Percentiles rank a stretch among this genome's conserved stretches.
These are phyloP conservation scores for Eclectus roratus DNA, from an alignment of 2,113 vertebrate species.

Conservation along the genomic window DNA sequence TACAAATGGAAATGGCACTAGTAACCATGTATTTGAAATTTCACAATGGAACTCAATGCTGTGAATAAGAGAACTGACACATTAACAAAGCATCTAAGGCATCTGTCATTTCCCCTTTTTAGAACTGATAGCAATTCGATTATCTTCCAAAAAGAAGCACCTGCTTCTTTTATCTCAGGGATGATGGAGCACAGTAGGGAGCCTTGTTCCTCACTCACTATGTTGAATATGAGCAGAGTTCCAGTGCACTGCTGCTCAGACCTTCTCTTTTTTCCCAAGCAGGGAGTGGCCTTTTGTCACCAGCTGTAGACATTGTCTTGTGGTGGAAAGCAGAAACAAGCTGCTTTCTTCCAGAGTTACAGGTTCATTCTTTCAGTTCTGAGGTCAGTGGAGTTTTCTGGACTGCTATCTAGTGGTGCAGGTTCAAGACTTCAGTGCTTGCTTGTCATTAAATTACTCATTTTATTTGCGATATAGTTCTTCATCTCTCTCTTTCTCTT, in stretches of 20 bases:
- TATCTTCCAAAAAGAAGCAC: background rate
- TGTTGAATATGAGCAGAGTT: background rate
- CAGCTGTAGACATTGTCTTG: background rate
- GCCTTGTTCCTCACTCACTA: background rate
- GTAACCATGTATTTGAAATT: background rate
- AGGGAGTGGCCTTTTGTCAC: background rate
- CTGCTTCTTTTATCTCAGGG: fast-evolving
- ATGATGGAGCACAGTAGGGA: background rate
- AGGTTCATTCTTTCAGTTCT: background rate
- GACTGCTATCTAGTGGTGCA: background rate
- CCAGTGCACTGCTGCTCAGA: background rate
- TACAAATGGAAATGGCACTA: background rate
- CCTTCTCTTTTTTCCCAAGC: background rate
- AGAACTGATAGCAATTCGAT: background rate
- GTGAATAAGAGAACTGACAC: background rate
- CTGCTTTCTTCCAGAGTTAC: background rate
- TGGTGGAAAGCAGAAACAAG: background rate
- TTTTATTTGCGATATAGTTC: background rate
- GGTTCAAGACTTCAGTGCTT: background rate
- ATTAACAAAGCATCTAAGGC: background rate
- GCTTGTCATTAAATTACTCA: background rate
- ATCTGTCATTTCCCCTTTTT: background rate
- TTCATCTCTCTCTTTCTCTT: background rate
- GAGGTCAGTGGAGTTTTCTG: background rate
- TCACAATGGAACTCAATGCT: background rate